Base-by-base conservation (phyloP, 2,797 vertebrate genomes). In the Aldrovandia affinis region DNA sequence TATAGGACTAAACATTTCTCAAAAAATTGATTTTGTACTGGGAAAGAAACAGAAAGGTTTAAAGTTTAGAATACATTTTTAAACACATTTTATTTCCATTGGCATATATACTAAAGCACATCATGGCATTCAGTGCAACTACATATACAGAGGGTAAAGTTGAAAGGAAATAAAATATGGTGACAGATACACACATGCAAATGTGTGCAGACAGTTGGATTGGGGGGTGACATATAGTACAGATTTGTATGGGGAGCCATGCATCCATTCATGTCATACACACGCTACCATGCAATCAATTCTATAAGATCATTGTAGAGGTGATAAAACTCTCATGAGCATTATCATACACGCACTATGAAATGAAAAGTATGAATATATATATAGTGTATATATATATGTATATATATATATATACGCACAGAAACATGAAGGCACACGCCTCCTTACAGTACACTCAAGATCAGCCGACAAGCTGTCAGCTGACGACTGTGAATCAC, bases 41-140 rank as follows among this genome's bases (percentile, higher is more conserved):
- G 88, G 85, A 91, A 90, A 89, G 84, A 92, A 92, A 92, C 86
- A 92, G 81, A 78, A 15, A 55, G 30, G 44, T 84, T 78, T 55
- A 82, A 70, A 52, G 57, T 81, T 81, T 78, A 84, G 70, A 54
- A 82, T 73, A 70, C 50, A 84, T 82, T 55, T 65, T 25, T 42
- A 78, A 78, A 75, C 47, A 81, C 47, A 80, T 77, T 80, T 70
- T 70, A 63, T 39, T 81, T 42, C 14, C 80, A 55, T 50, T 50
- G 55, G 83, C n/a, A 84, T 8, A 55, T 83, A 80, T 55, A 59
- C 28, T 10, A 81, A 68, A 70, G 81, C 10, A 86, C 55, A 80
- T 15, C 82, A 83, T 86, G 15, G 86, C 9, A 87, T 79, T 52
- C 77, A 85, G 86, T 33, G 73, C 18, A 57, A 78, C 59, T 86